A percentile compares a stretch with the other conserved stretches of the same genome.
Conservation (phyloP, 2,797 vertebrate genomes). For the Urophycis tenuis region DNA sequence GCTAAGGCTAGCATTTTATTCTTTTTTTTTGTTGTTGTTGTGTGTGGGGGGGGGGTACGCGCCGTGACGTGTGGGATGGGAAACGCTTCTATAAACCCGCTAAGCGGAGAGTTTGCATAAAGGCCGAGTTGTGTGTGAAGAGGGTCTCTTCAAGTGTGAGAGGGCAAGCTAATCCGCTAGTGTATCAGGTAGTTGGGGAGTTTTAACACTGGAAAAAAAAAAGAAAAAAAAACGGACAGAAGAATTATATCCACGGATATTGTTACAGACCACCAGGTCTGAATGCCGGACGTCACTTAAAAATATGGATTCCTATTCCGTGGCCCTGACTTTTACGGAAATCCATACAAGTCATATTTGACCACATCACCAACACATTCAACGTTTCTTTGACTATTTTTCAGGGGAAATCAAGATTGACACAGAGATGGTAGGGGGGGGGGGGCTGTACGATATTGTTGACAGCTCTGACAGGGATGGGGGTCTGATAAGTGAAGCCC, state of each 20-base stretch:
- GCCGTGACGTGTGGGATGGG: no score
- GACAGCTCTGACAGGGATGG: no score
- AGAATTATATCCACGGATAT: not conserved
- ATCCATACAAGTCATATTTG: no score
- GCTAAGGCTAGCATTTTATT: not conserved
- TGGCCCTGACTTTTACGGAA: no score
- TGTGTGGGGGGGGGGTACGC: slow-evolving; percentile 16
- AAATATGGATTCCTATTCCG: not conserved
- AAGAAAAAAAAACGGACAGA: not conserved
- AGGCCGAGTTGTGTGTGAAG: slow-evolving; percentile 55
- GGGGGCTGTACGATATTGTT: no score
- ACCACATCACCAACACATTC: no score
- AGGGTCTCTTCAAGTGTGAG: slow-evolving; percentile 29
- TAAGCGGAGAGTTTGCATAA: slow-evolving; percentile 61
- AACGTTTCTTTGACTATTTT: no score
- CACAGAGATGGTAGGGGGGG: no score
- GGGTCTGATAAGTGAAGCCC: no score
- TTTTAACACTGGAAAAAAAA: slow-evolving; percentile 30
- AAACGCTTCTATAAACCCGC: slow-evolving; percentile 35
- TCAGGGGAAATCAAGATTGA: no score
- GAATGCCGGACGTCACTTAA: not conserved
- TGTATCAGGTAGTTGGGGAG: slow-evolving; percentile 34
- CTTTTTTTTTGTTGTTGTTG: not conserved
- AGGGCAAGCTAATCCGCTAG: slow-evolving; percentile 43
- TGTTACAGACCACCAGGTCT: not conserved